phyloP scores from a whole-genome alignment of 2,888 invertebrate species.

The Thera britannica region DNA sequence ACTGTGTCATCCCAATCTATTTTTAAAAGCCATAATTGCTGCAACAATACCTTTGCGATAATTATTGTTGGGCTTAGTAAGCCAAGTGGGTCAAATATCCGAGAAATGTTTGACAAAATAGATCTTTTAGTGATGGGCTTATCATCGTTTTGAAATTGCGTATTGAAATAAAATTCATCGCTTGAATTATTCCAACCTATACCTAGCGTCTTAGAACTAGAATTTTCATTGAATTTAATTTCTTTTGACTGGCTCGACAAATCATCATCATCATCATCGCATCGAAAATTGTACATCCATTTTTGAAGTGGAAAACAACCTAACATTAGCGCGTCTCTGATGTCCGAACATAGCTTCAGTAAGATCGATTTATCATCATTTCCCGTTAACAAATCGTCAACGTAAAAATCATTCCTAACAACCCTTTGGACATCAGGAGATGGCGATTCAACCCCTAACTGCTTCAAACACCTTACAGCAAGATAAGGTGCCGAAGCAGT shows the following conservation, averaged over 20 bases:
- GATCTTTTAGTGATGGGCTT: background rate
- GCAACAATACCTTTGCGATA: too few relatives aligned
- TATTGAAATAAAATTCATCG: background rate
- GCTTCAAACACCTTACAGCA: too few relatives aligned
- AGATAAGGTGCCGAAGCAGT: too few relatives aligned
- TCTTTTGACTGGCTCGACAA: background rate
- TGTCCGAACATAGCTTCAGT: background rate
- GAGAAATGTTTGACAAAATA: background rate
- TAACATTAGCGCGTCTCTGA: background rate
- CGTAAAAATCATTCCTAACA: background rate
- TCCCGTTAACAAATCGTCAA: background rate
- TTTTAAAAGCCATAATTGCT: background rate
- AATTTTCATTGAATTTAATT: background rate
- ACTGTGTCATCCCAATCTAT: too few relatives aligned
- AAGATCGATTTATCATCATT: background rate
- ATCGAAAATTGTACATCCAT: background rate
- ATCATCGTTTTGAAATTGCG: background rate
- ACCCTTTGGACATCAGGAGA: background rate
- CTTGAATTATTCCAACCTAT: background rate
- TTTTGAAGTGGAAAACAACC: background rate
- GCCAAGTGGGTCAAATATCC: background rate
- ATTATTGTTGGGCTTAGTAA: too few relatives aligned
- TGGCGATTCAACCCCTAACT: background rate
- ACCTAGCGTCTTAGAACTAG: background rate
- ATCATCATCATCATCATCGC: background rate